Evolutionary conservation across 2,888 invertebrate genomes (phyloP), one percentile per base, ranked within the genome.

Genomic region (Xestia xanthographa): DNA sequence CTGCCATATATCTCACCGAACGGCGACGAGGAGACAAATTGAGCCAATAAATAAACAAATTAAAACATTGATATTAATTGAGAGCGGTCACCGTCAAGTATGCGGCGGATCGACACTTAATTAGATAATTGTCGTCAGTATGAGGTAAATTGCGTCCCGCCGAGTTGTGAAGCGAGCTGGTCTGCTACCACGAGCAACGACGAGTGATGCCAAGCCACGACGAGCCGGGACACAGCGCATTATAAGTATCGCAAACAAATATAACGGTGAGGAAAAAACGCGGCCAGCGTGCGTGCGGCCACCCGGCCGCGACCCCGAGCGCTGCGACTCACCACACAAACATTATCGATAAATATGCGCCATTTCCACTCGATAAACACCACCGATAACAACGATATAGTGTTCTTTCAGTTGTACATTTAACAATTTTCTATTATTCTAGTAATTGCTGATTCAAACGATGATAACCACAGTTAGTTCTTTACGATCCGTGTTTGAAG

Each of bases 41-140:
- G 78, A 75, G 34, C 65, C 78, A 80, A 88, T 87, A 88, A 86
- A 87, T 85, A 88, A 88, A 83, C 87, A 86, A 80, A 87, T 88
- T 87, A 87, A 87, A 87, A 77, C 83, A 81, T 87, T 85, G 80
- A 78, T 88, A 86, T 88, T 87, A 88, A 87, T 87, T 88, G 86
- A 63, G 77, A 82, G 75, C 72, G 76, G 66, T 78, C 67, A 50
- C 74, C 77, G 71, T 79, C 86, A 84, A 83, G 82, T 81, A 80
- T 84, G 82, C 83, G 80, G 71, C 76, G 68, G 73, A 77, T 83
- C 79, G 78, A 79, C 81, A 72, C 72, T 89, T 88, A 90, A 91
- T 90, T 89, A 90, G 87, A 90, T 90, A 89, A 90, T 89, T 72
- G 83, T 56, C 68, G 77, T 76, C 86, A 86, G 83, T 90, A 81